Evolutionary conservation across 2,113 vertebrate species (phyloP).

Genomic region (Sapajus apella): DNA sequence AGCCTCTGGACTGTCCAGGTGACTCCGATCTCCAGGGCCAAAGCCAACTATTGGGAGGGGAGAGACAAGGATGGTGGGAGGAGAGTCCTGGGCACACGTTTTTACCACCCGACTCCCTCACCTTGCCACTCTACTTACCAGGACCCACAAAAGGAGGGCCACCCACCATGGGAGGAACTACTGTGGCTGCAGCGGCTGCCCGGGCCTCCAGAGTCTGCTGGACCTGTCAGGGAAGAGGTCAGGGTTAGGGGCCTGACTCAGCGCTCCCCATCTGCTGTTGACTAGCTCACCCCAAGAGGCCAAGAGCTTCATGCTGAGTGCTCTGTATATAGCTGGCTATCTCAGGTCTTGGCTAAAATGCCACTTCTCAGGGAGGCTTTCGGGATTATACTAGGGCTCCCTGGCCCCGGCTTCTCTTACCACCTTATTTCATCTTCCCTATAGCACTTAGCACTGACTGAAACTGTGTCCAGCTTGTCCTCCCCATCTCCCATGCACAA

Average conservation of each 20-base stretch:
- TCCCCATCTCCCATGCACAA: neutral
- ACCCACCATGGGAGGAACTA: constrained; percentile 85
- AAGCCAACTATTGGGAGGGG: constrained; percentile 69
- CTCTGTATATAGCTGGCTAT: neutral
- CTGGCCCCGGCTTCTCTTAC: neutral
- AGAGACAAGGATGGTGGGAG: neutral
- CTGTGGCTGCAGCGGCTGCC: constrained; percentile 87
- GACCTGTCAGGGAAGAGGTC: constrained; percentile 81
- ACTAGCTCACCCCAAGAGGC: neutral
- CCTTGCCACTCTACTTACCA: constrained; percentile 80
- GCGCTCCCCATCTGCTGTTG: neutral
- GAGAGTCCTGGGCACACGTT: neutral
- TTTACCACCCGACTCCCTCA: neutral
- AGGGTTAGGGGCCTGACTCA: neutral
- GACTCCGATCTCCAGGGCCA: constrained; percentile 74
- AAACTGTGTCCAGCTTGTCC: neutral
- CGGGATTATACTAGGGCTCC: neutral
- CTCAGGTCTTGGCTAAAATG: constrained; percentile 10
- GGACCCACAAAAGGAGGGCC: constrained; percentile 88
- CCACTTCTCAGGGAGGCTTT: neutral
- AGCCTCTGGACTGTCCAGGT: constrained; percentile 78
- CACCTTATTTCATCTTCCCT: neutral
- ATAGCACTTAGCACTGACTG: neutral
- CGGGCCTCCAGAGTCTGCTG: constrained; percentile 93
- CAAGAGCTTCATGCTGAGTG: neutral